Percentiles rank a stretch among this genome's conserved stretches.
These are phyloP conservation scores for Portunus trituberculatus DNA, from an alignment of 1,140 invertebrate genomes.

Conservation along the genomic window DNA sequence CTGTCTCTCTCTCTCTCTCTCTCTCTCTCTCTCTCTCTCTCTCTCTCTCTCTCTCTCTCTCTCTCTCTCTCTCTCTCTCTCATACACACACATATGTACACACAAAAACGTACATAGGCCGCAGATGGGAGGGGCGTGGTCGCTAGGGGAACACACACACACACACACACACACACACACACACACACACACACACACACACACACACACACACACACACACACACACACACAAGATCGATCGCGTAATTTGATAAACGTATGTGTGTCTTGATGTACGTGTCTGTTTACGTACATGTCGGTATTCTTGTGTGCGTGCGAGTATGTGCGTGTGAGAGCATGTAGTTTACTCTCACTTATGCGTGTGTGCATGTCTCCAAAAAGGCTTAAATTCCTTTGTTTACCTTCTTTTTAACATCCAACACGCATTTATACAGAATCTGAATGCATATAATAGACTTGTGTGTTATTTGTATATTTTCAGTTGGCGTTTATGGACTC, in stretches of 20 bases:
- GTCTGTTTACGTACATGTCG: neutral
- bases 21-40: neutral
- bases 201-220: too few species aligned
- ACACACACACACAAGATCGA: too few species aligned
- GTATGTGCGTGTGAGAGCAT: neutral
- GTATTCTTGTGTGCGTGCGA: neutral
- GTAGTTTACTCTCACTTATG: neutral
- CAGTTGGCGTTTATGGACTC: too few species aligned
- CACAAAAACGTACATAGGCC: neutral
- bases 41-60: neutral
- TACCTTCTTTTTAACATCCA: neutral
- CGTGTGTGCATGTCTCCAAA: neutral
- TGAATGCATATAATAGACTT: too few species aligned
- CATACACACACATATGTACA: neutral
- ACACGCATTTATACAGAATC: too few species aligned
- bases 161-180: slow-evolving; percentile 25
- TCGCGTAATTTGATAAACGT: neutral
- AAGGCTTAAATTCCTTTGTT: too few species aligned
- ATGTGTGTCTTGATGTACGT: neutral
- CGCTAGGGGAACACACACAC: neutral
- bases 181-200: slow-evolving; percentile 28
- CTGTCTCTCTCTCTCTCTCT: slow-evolving; percentile 21
- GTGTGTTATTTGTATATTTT: neutral
- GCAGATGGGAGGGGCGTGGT: too few species aligned
- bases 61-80: too few species aligned